A percentile compares a stretch with the other conserved stretches of the same genome.
Conservation (phyloP, 2,888 invertebrate genomes). For the Glaucopsyche alexis region DNA sequence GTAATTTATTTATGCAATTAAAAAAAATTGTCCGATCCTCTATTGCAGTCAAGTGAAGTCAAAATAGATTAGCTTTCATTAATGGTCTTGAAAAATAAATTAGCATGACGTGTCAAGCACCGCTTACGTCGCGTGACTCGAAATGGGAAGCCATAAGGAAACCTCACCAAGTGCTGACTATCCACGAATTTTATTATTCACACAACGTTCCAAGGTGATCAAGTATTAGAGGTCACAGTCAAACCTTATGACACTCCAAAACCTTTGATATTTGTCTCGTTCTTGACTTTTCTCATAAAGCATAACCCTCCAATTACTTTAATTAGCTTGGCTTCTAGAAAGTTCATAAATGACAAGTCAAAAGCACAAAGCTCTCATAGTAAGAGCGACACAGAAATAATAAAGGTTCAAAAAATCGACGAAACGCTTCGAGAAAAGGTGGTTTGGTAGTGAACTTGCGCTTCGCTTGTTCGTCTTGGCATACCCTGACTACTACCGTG, state of each 20-base stretch:
- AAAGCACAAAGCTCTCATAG: background rate
- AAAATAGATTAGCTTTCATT: background rate
- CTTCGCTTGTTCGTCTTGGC: too few relatives aligned
- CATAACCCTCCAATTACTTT: background rate
- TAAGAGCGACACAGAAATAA: too few relatives aligned
- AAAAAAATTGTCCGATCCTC: too few relatives aligned
- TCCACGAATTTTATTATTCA: conserved; percentile 26
- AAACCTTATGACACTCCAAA: conserved; percentile 15
- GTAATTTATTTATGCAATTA: too few relatives aligned
- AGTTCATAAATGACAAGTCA: background rate
- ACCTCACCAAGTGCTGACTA: conserved; percentile 10
- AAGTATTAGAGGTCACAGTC: conserved; percentile 24
- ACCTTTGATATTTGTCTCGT: conserved; percentile 19
- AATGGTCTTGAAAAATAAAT: conserved; percentile 4
- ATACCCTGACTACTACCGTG: too few relatives aligned
- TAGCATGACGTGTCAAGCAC: background rate
- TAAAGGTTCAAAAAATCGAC: too few relatives aligned
- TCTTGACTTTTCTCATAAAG: conserved; percentile 11
- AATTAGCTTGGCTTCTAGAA: conserved; percentile 6
- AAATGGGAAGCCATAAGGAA: conserved; percentile 27
- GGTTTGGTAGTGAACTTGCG: too few relatives aligned
- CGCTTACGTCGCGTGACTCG: conserved; percentile 14
- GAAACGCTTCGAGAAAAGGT: too few relatives aligned
- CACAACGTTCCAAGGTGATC: conserved; percentile 15
- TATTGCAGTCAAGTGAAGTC: background rate